Evolutionary conservation across 1,140 invertebrate genomes (phyloP).

Genomic region (Caenorhabditis elegans): DNA sequence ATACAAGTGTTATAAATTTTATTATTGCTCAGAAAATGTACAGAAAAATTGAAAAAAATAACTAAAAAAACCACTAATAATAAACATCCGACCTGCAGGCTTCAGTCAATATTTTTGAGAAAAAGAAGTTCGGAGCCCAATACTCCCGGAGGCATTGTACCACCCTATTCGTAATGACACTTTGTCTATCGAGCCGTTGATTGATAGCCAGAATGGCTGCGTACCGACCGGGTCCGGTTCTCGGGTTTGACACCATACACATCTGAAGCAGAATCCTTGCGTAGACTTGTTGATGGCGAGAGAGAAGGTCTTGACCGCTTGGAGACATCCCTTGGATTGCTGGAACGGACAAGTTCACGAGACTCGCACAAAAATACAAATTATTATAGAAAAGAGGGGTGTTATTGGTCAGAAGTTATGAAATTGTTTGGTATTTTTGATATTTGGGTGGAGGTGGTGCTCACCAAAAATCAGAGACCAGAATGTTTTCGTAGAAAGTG

Average conservation of each 20-base stretch:
- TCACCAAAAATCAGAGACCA: no score
- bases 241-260: neutral
- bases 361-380: neutral
- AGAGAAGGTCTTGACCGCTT: neutral
- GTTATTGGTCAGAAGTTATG: no score
- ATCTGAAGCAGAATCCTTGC: neutral
- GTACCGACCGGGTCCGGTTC: neutral
- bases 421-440: no score
- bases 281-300: neutral
- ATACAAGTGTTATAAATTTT: no score
- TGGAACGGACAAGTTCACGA: neutral
- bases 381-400: no score
- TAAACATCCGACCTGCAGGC: neutral
- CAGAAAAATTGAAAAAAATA: neutral
- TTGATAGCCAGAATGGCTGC: neutral
- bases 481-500: no score
- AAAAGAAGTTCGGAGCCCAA: neutral
- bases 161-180: neutral
- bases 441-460: no score
- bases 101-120: neutral
- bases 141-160: neutral
- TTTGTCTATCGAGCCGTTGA: neutral
- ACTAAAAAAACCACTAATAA: neutral
- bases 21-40: no score
- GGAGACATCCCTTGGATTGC: neutral